phyloP scores from a whole-genome alignment of 2,888 invertebrate species.

The Cantharis rufa region DNA sequence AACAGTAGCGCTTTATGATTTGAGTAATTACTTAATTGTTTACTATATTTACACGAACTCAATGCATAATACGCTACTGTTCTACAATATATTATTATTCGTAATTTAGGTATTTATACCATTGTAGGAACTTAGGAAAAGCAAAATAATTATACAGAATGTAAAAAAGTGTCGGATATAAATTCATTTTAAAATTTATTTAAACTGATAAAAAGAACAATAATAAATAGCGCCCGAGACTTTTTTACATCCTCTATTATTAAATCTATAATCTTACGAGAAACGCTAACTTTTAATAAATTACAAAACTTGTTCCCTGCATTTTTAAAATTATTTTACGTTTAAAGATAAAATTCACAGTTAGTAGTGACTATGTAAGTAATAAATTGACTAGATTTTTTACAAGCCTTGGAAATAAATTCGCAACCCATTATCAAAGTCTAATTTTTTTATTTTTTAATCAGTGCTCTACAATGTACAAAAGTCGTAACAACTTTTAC shows the following conservation, averaged over 20 bases:
- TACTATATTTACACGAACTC: neutral
- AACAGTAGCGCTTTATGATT: neutral
- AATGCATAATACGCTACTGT: neutral
- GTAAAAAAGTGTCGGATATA: neutral
- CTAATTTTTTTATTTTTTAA: neutral
- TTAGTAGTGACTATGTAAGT: slow-evolving; percentile 16
- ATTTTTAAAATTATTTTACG: slow-evolving; percentile 15
- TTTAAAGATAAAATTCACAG: slow-evolving; percentile 17
- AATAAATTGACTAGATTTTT: slow-evolving; percentile 23
- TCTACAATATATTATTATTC: neutral
- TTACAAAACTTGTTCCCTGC: slow-evolving; percentile 27
- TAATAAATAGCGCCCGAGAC: neutral
- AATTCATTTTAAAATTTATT: neutral
- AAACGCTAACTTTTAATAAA: slow-evolving; percentile 8
- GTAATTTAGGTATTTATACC: slow-evolving; percentile 3
- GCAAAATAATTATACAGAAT: neutral
- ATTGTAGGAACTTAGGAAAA: slow-evolving; percentile 18
- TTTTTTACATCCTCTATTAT: neutral
- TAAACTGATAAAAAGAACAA: neutral
- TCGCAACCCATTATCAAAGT: neutral
- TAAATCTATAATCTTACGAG: slow-evolving; percentile 3
- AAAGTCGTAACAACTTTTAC: neutral
- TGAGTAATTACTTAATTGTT: neutral
- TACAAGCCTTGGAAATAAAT: slow-evolving; percentile 7
- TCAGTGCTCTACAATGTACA: neutral